Evolutionary conservation across 2,113 vertebrate species (phyloP), one percentile per base, ranked within the genome.

Genomic region (Bubo bubo): DNA sequence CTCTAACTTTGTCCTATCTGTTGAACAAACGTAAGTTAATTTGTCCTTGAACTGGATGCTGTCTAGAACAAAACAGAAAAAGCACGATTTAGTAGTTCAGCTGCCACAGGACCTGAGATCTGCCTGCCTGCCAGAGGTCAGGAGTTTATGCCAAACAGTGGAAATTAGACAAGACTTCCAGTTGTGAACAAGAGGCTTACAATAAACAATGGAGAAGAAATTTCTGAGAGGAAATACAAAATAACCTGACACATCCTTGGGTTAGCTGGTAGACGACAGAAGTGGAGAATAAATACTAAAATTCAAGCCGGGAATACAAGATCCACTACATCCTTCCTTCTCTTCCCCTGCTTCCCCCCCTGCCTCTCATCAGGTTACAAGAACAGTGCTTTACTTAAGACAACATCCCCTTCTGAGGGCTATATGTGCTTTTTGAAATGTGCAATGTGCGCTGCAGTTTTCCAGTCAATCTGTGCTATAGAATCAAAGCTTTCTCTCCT

Each of bases 191-290:
- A 88, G 41, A 55, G 32, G 34, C 68, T 85, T 72, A 88, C 41
- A 79, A 86, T 62, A 77, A 90, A 96, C 93, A 97, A 91, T 92
- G 35, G 73, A 58, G 60, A 64, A 94, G 85, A 93, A 39, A 45
- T 5, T 59, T 93, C 67, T 53, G 41, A 88, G 53, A 87, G 86
- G 96, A 97, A 96, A 91, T 20, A 24, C 64, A 59, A 84, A 92
- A 92, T 52, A 91, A 56, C 56, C 19, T 4, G 9, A 52, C 49
- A 76, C 43, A 79, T 87, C 83, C 82, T 86, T 81, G 56, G 8
- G 16, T 71, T 77, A 95, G 62, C 50, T 88, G 71, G 75, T 55
- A 71, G 59, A 37, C 5, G 1, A 74, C 47, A 92, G 50, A 92
- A 84, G 23, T 41, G 14, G n/a, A 94, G 75, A 94, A 95, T 63